These are phyloP conservation scores for Falcunculus frontatus DNA, from an alignment of 2,113 vertebrate genomes.

Conservation along the genomic window DNA sequence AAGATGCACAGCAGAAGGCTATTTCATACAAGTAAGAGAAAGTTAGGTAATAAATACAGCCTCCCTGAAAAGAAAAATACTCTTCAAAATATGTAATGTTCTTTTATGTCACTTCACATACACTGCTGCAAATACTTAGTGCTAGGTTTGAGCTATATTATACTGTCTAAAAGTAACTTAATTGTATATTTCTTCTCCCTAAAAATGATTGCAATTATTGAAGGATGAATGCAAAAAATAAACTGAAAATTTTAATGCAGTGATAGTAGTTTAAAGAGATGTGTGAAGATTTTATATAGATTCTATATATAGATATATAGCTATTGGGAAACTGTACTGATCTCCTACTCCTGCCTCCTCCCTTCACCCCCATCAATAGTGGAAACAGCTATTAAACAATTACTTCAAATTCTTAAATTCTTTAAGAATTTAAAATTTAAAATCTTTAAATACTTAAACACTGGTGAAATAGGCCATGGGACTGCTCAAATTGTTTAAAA, in stretches of 20 bases:
- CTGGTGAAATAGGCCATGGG: fast-evolving
- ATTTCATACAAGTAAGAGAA: not conserved
- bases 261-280: not conserved
- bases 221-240: not conserved
- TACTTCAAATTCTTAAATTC: not conserved
- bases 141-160: not conserved
- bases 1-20: not conserved
- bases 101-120: not conserved
- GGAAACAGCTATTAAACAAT: not conserved
- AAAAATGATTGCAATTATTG: not conserved
- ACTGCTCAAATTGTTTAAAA: not conserved
- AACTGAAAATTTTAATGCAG: not conserved
- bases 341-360: not conserved
- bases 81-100: not conserved
- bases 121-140: not conserved
- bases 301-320: no score
- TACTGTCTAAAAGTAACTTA: not conserved
- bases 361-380: fast-evolving
- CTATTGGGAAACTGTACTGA: not conserved
- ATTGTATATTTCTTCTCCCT: not conserved
- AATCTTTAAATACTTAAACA: not conserved
- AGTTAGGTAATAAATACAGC: not conserved
- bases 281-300: no score
- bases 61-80: not conserved
- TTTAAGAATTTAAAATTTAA: no score